These are phyloP conservation scores for Avahi laniger DNA, from an alignment of 2,797 vertebrate genomes.

Conservation along the genomic window DNA sequence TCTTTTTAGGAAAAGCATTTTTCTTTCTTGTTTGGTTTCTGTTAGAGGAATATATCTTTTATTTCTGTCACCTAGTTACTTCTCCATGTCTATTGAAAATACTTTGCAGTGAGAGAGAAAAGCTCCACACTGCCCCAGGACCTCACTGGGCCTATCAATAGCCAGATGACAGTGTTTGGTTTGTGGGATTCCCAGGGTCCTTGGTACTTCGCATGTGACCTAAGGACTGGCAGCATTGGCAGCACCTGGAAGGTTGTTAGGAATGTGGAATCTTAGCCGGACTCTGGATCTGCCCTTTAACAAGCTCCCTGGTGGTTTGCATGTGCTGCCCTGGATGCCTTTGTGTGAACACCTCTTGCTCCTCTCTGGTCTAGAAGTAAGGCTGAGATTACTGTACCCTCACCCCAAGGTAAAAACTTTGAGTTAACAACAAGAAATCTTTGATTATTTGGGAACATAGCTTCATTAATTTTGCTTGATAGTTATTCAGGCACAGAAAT, in stretches of 20 bases:
- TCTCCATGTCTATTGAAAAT: slow-evolving; percentile 22
- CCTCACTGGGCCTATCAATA: not conserved
- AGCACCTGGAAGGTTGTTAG: not conserved
- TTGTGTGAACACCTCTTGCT: not conserved
- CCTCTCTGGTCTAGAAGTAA: not conserved
- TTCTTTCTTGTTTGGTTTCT: not conserved
- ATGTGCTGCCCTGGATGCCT: not conserved
- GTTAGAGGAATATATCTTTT: not conserved
- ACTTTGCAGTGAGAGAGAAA: not conserved
- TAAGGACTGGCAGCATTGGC: not conserved
- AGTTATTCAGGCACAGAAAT: not conserved
- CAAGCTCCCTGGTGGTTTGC: not conserved
- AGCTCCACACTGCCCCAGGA: not conserved
- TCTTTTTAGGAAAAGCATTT: slow-evolving; percentile 25
- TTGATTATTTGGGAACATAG: not conserved
- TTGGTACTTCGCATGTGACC: not conserved
- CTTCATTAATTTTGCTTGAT: not conserved
- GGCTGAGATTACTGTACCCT: not conserved
- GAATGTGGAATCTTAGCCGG: not conserved
- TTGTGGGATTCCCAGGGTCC: not conserved
- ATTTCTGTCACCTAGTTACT: slow-evolving; percentile 18
- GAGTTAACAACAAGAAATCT: not conserved
- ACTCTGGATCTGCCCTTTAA: not conserved
- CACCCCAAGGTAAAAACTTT: not conserved
- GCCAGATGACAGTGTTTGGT: not conserved